phyloP scores from a whole-genome alignment of 2,888 invertebrate genomes.

The Protonemura montana region DNA sequence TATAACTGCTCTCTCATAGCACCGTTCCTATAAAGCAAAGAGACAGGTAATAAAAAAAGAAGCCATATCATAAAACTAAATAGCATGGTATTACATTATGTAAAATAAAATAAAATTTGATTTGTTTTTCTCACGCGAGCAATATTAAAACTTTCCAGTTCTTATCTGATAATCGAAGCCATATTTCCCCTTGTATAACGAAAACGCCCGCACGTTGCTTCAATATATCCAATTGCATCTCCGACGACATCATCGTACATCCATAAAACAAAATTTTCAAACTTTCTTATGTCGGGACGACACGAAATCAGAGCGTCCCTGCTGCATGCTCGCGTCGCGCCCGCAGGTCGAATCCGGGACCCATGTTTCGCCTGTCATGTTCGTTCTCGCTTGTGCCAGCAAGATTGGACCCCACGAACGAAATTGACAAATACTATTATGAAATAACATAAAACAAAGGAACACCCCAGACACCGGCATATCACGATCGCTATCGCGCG shows the following conservation, averaged over 20 bases:
- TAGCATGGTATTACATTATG: neutral
- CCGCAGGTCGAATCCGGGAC: no score
- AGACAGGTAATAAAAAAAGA: constrained; percentile 7
- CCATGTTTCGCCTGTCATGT: neutral
- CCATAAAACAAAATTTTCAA: neutral
- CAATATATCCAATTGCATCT: neutral
- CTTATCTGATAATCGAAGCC: neutral
- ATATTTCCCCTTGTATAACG: neutral
- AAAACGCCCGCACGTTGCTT: neutral
- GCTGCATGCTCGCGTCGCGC: no score
- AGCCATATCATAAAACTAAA: neutral
- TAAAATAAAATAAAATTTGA: constrained; percentile 38
- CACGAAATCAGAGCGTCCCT: neutral
- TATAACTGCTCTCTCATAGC: neutral
- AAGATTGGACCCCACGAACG: neutral
- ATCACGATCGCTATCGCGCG: neutral
- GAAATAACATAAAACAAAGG: neutral
- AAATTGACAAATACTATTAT: neutral
- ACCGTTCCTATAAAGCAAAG: neutral
- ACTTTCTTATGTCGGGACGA: neutral
- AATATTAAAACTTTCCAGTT: constrained; percentile 32
- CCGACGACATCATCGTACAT: neutral
- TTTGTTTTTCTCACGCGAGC: constrained; percentile 43
- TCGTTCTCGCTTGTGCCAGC: neutral
- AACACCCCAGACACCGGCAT: neutral